Conservation (phyloP, 2,888 invertebrate genomes). For the Euproctis similis region DNA sequence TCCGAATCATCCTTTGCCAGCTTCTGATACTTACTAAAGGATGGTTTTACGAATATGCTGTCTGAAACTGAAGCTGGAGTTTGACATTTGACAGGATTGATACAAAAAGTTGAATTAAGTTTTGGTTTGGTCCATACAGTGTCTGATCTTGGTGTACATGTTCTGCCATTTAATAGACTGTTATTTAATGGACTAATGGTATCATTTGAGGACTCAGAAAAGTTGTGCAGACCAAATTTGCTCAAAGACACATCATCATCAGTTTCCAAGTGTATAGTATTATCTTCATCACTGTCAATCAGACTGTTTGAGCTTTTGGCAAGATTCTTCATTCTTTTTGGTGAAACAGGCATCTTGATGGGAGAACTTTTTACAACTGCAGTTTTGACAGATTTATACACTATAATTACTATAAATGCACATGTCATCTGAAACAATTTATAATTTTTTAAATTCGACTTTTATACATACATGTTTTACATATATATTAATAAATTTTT, state of each 20-base stretch:
- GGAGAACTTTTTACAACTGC: conserved; percentile 22
- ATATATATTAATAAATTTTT: too few species aligned
- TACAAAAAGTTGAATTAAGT: conserved; percentile 58
- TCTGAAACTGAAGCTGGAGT: conserved; percentile 52
- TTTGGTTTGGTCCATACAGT: conserved; percentile 57
- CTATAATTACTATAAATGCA: conserved; percentile 41
- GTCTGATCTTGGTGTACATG: conserved; percentile 51
- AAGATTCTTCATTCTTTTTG: conserved; percentile 47
- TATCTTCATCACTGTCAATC: conserved; percentile 40
- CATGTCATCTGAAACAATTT: conserved; percentile 55
- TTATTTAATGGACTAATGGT: conserved; percentile 38
- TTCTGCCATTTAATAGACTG: conserved; percentile 48
- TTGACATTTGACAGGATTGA: conserved; percentile 46
- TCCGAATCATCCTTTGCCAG: conserved; percentile 59
- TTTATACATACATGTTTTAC: too few species aligned
- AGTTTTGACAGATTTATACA: conserved; percentile 45
- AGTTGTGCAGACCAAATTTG: conserved; percentile 60
- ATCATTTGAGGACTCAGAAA: conserved; percentile 58
- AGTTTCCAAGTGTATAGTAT: conserved; percentile 47
- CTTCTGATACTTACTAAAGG: conserved; percentile 60
- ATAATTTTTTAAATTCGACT: too few species aligned
- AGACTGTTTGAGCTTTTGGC: conserved; percentile 32
- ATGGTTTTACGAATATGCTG: conserved; percentile 54
- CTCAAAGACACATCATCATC: conserved; percentile 66
- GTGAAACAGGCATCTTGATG: conserved; percentile 27